A percentile compares a stretch with the other conserved stretches of the same genome.
phyloP scores from a whole-genome alignment of 2,888 invertebrate species.

The Macrosiphum euphorbiae region DNA sequence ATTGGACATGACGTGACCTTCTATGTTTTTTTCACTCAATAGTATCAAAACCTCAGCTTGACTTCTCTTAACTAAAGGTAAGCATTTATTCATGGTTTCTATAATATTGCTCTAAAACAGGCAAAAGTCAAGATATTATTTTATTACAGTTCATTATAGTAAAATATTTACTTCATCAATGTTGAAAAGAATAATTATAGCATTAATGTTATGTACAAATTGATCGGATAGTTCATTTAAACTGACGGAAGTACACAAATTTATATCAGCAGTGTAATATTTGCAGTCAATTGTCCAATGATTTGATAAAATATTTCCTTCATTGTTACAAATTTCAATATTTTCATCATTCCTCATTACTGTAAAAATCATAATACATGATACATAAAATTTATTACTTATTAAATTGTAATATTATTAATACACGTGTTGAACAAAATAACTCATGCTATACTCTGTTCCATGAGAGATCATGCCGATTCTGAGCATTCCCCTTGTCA shows the following conservation, averaged over 20 bases:
- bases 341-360: conserved; percentile 56
- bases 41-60: conserved; percentile 53
- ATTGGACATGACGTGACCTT: not conserved
- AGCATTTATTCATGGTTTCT: conserved; percentile 37
- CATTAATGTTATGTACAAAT: conserved; percentile 53
- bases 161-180: conserved; percentile 48
- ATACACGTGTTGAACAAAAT: not conserved
- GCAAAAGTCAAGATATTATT: not conserved
- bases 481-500: too few relatives aligned
- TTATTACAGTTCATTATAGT: not conserved
- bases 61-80: conserved; percentile 52
- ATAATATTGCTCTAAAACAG: conserved; percentile 29
- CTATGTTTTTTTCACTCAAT: conserved; percentile 53
- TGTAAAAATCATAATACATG: conserved; percentile 6
- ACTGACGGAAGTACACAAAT: conserved; percentile 47
- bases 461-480: too few relatives aligned
- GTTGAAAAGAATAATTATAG: conserved; percentile 54
- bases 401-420: not conserved
- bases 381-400: not conserved
- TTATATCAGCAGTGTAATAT: conserved; percentile 57
- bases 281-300: conserved; percentile 54
- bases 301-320: conserved; percentile 44
- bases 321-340: conserved; percentile 45
- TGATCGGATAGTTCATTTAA: conserved; percentile 48
- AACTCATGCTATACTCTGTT: too few relatives aligned